Conservation (phyloP, 2,797 vertebrate species). For the Pelobates cultripes region DNA sequence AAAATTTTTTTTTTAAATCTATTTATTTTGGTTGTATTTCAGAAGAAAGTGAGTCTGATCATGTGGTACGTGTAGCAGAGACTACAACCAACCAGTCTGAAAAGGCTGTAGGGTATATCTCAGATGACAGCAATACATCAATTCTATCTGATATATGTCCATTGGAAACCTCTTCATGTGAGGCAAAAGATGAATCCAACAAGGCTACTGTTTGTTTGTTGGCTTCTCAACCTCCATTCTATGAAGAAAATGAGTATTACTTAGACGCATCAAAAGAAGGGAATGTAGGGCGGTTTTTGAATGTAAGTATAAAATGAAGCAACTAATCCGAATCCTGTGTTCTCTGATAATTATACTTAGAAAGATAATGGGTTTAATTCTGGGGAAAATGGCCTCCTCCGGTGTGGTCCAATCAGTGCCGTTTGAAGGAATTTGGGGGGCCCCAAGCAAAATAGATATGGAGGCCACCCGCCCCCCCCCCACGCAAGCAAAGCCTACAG, state of each 20-base stretch:
- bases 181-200: not conserved
- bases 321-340: no score
- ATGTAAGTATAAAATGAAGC: constrained; percentile 74
- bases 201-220: not conserved
- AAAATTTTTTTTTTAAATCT: no score
- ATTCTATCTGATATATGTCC: not conserved
- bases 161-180: not conserved
- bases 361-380: no score
- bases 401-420: no score
- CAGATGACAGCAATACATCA: constrained; percentile 32
- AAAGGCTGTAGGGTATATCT: not conserved
- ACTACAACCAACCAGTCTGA: not conserved
- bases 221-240: not conserved
- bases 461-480: no score
- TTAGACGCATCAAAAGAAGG: constrained; percentile 90
- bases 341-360: no score
- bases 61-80: not conserved
- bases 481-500: no score
- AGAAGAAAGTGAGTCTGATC: constrained; percentile 61
- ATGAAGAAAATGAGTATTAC: constrained; percentile 66
- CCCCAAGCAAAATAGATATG: no score
- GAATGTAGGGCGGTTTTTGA: constrained; percentile 91
- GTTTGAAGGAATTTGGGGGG: no score
- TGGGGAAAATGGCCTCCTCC: no score
- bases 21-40: not conserved